Evolutionary conservation across 2,797 vertebrate species (phyloP).

Genomic region (Poeciliopsis paucimaculata): DNA sequence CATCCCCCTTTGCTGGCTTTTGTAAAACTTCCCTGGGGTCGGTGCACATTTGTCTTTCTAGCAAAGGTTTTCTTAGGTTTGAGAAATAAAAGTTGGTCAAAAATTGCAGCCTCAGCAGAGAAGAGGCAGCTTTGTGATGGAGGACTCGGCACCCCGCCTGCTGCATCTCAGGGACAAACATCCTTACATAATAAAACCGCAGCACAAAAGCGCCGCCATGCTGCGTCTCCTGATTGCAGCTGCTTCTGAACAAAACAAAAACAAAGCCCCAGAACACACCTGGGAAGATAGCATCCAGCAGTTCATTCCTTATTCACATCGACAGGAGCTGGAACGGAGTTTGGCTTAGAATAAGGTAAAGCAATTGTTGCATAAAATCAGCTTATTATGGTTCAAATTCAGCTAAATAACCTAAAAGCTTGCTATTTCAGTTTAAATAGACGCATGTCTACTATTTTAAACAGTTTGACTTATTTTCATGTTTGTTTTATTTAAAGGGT

Average conservation of each 20-base stretch:
- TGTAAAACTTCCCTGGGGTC: background rate
- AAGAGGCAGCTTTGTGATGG: background rate
- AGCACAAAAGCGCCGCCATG: background rate
- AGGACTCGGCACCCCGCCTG: background rate
- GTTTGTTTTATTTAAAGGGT: background rate
- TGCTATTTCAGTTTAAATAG: background rate
- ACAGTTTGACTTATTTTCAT: background rate
- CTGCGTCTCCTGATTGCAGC: background rate
- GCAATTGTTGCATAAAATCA: background rate
- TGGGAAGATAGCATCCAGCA: background rate
- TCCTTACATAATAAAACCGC: background rate
- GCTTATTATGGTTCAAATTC: background rate
- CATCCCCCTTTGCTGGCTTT: background rate
- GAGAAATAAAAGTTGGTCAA: background rate
- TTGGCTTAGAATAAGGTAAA: background rate
- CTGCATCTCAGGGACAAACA: background rate
- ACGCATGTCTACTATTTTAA: background rate
- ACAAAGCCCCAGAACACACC: background rate
- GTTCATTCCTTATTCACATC: background rate
- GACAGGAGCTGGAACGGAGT: background rate
- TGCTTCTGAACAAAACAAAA: constrained; percentile 1
- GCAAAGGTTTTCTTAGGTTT: background rate
- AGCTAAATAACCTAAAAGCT: background rate
- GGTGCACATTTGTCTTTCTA: background rate
- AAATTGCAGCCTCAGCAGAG: background rate